phyloP scores from a whole-genome alignment of 2,888 invertebrate genomes.

The Agrochola circellaris region DNA sequence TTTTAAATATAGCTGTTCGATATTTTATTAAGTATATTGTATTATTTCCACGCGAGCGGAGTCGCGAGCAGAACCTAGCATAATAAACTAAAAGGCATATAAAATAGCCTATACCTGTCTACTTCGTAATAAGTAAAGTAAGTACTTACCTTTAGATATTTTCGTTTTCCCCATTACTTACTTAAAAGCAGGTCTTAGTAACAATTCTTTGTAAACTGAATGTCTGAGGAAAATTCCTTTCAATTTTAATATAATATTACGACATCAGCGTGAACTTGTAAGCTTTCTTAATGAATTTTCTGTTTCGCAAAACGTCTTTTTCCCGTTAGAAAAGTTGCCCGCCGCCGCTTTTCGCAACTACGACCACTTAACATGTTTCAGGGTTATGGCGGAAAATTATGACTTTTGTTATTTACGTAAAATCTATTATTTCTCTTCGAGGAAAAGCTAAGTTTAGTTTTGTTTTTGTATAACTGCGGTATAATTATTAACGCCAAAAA shows the following conservation, averaged over 20 bases:
- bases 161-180: not conserved
- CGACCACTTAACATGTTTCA: not conserved
- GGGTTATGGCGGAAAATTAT: constrained; percentile 8
- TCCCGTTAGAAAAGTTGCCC: not conserved
- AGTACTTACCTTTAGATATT: not conserved
- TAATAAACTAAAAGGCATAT: not conserved
- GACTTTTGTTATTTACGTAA: not conserved
- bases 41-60: too few relatives aligned
- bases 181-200: constrained; percentile 8
- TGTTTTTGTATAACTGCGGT: constrained; percentile 3
- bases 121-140: not conserved
- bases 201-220: constrained; percentile 4
- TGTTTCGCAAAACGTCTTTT: constrained; percentile 34
- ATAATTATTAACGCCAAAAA: constrained; percentile 2
- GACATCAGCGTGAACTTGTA: constrained; percentile 44
- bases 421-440: not conserved
- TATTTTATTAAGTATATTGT: too few relatives aligned
- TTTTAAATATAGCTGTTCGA: too few relatives aligned
- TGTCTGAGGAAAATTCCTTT: constrained; percentile 23
- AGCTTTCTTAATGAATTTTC: constrained; percentile 51
- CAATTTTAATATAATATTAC: constrained; percentile 39
- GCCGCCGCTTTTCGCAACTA: constrained; percentile 18
- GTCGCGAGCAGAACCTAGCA: not conserved
- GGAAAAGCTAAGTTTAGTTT: constrained; percentile 27
- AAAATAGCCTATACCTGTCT: not conserved